Evolutionary conservation across 2,888 invertebrate species (phyloP).

Genomic region (Chesias legatella): DNA sequence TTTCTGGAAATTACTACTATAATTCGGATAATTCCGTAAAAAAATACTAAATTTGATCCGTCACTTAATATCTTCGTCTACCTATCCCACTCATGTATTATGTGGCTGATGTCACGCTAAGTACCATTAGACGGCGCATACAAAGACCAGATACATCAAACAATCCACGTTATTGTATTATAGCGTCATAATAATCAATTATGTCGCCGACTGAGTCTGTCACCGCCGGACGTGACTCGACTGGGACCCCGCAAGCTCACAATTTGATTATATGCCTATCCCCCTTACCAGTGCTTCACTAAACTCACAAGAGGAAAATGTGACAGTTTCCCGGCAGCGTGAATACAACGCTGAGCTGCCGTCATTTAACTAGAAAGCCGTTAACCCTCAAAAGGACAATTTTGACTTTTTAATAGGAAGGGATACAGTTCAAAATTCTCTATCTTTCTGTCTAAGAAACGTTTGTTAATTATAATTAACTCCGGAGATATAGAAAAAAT

Average conservation of each 20-base stretch:
- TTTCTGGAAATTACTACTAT: too few species aligned
- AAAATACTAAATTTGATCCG: too few species aligned
- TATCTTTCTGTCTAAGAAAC: too few species aligned
- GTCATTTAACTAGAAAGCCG: too few species aligned
- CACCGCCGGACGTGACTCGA: constrained; percentile 29
- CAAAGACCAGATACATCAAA: constrained; percentile 22
- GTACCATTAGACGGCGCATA: constrained; percentile 12
- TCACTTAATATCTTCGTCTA: too few species aligned
- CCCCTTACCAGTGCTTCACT: constrained; percentile 13
- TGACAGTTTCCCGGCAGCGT: constrained; percentile 11
- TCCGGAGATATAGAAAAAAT: too few species aligned
- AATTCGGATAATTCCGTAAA: too few species aligned
- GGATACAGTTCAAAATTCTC: too few species aligned
- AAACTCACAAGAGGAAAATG: constrained; percentile 23
- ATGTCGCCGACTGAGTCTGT: constrained; percentile 15
- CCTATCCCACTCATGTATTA: constrained; percentile 9
- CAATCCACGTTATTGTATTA: constrained; percentile 25
- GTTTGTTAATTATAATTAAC: too few species aligned
- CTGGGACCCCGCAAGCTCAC: constrained; percentile 16
- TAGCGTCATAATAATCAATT: constrained; percentile 23
- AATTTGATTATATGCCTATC: constrained; percentile 29
- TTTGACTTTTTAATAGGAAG: too few species aligned
- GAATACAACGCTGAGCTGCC: constrained; percentile 11
- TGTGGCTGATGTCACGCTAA: constrained; percentile 4
- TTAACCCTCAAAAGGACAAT: too few species aligned